Percentiles rank a stretch among this genome's conserved stretches.
Conservation (phyloP, 2,888 invertebrate genomes). For the Glaucopsyche alexis region DNA sequence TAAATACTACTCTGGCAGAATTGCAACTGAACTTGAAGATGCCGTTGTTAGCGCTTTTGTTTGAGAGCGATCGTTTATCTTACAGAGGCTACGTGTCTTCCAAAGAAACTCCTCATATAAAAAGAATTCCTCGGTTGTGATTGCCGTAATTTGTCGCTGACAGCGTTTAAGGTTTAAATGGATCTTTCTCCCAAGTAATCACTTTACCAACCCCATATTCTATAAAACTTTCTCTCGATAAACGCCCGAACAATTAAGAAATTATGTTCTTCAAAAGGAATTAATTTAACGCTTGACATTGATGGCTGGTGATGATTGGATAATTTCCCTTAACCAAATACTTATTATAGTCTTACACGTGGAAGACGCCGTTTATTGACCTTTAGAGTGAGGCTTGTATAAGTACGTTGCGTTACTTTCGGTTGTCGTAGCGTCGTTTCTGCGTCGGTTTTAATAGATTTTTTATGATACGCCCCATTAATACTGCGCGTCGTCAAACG, state of each 20-base stretch:
- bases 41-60: not conserved
- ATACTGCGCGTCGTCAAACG: too few species aligned
- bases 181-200: not conserved
- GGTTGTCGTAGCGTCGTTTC: too few species aligned
- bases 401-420: too few species aligned
- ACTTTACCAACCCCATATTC: slow-evolving; percentile 10
- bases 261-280: not conserved
- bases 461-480: too few species aligned
- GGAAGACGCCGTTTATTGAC: too few species aligned
- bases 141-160: slow-evolving; percentile 18
- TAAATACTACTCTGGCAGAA: not conserved
- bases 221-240: slow-evolving; percentile 6
- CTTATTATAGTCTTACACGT: not conserved
- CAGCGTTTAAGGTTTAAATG: slow-evolving; percentile 17
- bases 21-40: slow-evolving; percentile 6
- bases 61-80: slow-evolving; percentile 9
- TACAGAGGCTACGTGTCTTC: not conserved
- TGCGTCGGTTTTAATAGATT: too few species aligned
- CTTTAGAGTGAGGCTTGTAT: too few species aligned
- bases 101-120: slow-evolving; percentile 5
- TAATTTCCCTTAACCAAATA: slow-evolving; percentile 8
- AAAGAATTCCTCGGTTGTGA: slow-evolving; percentile 2
- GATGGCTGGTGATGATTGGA: not conserved
- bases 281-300: slow-evolving; percentile 7
- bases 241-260: not conserved